These are phyloP conservation scores for Scylla paramamosain DNA, from an alignment of 1,140 invertebrate species.

Conservation along the genomic window DNA sequence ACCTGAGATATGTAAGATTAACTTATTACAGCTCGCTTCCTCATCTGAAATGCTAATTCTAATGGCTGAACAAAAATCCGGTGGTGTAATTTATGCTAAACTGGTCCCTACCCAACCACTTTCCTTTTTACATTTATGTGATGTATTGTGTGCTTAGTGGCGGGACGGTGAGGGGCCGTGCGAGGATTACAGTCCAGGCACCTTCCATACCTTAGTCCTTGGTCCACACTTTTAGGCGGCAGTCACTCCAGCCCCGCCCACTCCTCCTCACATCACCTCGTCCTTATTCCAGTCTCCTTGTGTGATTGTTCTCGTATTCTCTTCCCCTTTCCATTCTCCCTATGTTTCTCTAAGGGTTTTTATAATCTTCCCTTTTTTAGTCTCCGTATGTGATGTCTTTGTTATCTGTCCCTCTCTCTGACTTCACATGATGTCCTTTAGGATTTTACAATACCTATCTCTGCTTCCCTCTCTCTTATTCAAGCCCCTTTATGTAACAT, in stretches of 20 bases:
- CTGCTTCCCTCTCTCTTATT: no score
- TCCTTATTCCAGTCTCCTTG: no score
- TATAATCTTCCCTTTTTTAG: no score
- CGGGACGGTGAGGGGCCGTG: not conserved
- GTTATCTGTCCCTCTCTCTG: no score
- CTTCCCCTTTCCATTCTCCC: no score
- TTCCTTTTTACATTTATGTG: conserved; percentile 73
- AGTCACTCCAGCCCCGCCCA: not conserved
- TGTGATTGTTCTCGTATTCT: no score
- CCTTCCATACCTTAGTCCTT: not conserved
- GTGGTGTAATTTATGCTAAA: conserved; percentile 74
- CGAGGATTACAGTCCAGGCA: not conserved
- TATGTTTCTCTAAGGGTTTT: no score
- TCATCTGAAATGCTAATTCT: conserved; percentile 75
- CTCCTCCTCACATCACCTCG: no score
- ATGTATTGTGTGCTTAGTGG: conserved; percentile 72
- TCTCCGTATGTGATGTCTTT: no score
- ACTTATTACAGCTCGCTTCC: conserved; percentile 73
- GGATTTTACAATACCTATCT: no score
- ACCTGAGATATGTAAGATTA: conserved; percentile 72
- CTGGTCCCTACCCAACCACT: conserved; percentile 70
- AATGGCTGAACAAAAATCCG: conserved; percentile 72
- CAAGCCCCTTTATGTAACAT: no score
- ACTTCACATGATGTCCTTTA: no score
- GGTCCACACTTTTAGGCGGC: not conserved